Evolutionary conservation across 2,888 invertebrate genomes (phyloP).

Genomic region (Drosophila ochracea): DNA sequence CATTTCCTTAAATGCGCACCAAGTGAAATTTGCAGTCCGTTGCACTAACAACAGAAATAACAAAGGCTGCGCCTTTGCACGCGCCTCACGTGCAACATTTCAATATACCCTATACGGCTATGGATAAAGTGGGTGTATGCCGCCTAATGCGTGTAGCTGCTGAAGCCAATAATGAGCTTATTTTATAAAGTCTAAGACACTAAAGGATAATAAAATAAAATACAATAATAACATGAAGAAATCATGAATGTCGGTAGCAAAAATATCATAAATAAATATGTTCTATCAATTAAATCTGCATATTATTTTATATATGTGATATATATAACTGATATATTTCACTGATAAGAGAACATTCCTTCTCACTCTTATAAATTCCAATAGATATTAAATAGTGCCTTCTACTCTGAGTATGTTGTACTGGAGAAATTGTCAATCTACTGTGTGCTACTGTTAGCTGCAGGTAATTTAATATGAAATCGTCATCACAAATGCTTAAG

Average conservation of each 20-base stretch:
- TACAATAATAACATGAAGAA: background rate
- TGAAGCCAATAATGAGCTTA: background rate
- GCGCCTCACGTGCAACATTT: slow-evolving; percentile 62
- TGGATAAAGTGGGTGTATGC: slow-evolving; percentile 5
- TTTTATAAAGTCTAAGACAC: background rate
- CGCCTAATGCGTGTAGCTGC: background rate
- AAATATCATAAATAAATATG: background rate
- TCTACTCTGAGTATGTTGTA: background rate
- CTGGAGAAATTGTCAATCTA: slow-evolving; percentile 1
- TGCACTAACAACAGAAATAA: slow-evolving; percentile 34
- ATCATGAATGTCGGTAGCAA: background rate
- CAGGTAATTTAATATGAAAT: slow-evolving; percentile 60
- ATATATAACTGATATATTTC: background rate
- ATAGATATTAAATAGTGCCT: background rate
- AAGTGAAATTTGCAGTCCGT: slow-evolving; percentile 74
- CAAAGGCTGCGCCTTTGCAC: slow-evolving; percentile 68
- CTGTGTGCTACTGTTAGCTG: slow-evolving; percentile 31
- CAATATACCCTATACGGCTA: slow-evolving; percentile 34
- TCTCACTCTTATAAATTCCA: background rate
- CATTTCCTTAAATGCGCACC: slow-evolving; percentile 81
- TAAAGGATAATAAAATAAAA: background rate
- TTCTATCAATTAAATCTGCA: background rate
- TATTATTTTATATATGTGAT: background rate
- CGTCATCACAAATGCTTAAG: slow-evolving; percentile 37
- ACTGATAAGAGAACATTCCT: background rate